Evolutionary conservation across 2,113 vertebrate species (phyloP), one percentile per base, ranked within the genome.

Genomic region (Mus spicilegus): DNA sequence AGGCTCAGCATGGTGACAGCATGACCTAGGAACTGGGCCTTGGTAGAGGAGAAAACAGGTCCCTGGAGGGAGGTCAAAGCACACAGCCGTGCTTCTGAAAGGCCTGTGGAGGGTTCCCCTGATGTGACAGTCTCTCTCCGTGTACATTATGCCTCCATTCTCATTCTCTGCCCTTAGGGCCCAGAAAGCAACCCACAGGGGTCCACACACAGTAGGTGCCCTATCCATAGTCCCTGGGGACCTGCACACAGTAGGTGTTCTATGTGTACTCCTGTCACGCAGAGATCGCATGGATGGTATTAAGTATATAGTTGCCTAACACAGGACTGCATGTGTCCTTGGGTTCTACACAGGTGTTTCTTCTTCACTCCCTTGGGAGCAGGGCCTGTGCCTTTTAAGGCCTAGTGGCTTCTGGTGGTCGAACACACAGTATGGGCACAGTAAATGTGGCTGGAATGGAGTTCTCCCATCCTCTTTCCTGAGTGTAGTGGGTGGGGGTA

Each of bases 321-420:
- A 2, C 56, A 61, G 46, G 70, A 19, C 13, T 0, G 10, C 22
- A 1, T n/a, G 19, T 11, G 12, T 2, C 1, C 54, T 39, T 39
- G 1, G 11, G 28, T 33, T 58, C 91, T 7, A 5, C 2, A 3
- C 0, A 17, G 3, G 36, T 87, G 4, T 0, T 3, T 26, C 67
- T 39, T 61, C 54, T 65, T 73, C 81, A 5, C n/a, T 7, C 49
- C 46, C 20, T 39, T 36, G 51, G 3, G 3, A 63, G 51, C 39
- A n/a, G 49, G 69, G 10, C 4, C 63, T 7, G 6, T 46, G 58
- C 22, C 70, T 65, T 46, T 81, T 46, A 36, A 4, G 19, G 36
- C 33, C n/a, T 39, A 12, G 0, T 10, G 11, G 11, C 19, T 0
- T n/a, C 58, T 36, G 1, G 0, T 2, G 51, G 39, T 46, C 14